Base-by-base conservation (phyloP, 2,797 vertebrate species). In the Siniperca undulata region DNA sequence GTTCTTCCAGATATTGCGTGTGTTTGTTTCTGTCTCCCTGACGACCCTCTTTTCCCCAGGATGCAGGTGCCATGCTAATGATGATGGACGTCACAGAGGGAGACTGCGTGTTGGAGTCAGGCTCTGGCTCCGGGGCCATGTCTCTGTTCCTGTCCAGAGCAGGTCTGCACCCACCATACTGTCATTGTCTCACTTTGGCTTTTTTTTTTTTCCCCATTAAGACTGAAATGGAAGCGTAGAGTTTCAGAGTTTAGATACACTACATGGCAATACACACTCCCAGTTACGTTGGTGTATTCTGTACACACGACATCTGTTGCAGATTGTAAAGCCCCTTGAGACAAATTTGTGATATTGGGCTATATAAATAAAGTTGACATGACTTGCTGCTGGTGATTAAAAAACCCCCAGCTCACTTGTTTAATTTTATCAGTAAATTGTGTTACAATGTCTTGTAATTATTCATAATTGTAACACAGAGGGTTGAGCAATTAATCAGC, bases 111-210 rank as follows among this genome's bases (percentile, higher is more conserved):
- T 65, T 99, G 88, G 98, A 99, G 95, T 95, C 92, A 0, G 98
- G 98, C n/a, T 97, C 97, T 0, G 98, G 98, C 4, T 98, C 97
- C 3, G 97, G 98, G 3, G 97, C 95, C 40, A 94, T 98, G 96
- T 97, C 96, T 61, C 96, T 98, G 86, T 98, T 99, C 91, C 92
- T 99, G 71, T 99, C 98, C 48, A 96, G 95, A 94, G 97, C 97
- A 94, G 97, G 97, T 99, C 34, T 89, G 88, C 34, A 44, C 17
- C 16, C 22, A 5, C 22, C 2, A 10, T 17, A 40, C 44, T 62
- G 46, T 40, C 40, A 30, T 0, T 17, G 3, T 19, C 42, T 52
- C 20, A 30, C 9, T 46, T 0, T 10, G 10, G 10, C 12, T 30
- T 27, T 27, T 27, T 27, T 27, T 27, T 27, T 27, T 27, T 27